A percentile compares a stretch with the other conserved stretches of the same genome.
Evolutionary conservation across 1,140 invertebrate species (phyloP).

Genomic region (Drosophila serrata): DNA sequence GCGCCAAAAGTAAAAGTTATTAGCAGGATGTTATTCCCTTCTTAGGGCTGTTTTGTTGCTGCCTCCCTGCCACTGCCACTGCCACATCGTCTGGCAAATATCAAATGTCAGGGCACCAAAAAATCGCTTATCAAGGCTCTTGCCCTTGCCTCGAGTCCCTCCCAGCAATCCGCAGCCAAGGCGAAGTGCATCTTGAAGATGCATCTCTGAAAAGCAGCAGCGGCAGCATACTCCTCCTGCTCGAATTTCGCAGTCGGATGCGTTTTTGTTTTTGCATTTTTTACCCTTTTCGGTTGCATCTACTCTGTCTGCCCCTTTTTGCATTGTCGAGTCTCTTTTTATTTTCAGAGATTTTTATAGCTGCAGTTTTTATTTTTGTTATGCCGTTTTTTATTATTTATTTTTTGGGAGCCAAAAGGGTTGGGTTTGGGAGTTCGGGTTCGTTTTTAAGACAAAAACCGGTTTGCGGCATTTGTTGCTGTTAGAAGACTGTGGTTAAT

Average conservation of each 20-base stretch:
- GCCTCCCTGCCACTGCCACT: background rate
- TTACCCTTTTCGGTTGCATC: slow-evolving; percentile 52
- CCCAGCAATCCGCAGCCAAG: slow-evolving; percentile 2
- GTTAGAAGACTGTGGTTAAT: slow-evolving; percentile 81
- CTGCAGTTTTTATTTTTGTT: slow-evolving; percentile 27
- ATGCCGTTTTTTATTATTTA: slow-evolving; percentile 5
- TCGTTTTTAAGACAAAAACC: slow-evolving; percentile 27
- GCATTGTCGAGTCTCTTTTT: slow-evolving; percentile 46
- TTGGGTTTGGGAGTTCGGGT: slow-evolving; percentile 67
- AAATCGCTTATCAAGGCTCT: slow-evolving; percentile 54
- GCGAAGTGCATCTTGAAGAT: slow-evolving; percentile 46
- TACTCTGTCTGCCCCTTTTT: slow-evolving; percentile 27
- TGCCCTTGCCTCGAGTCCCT: slow-evolving; percentile 16
- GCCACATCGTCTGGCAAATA: slow-evolving; percentile 41
- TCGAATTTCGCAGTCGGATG: slow-evolving; percentile 66
- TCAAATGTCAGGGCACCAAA: slow-evolving; percentile 71
- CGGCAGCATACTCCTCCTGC: slow-evolving; percentile 54
- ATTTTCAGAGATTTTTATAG: slow-evolving; percentile 30
- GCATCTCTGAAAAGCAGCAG: slow-evolving; percentile 54
- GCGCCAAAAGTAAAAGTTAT: slow-evolving; percentile 33
- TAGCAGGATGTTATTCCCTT: slow-evolving; percentile 55
- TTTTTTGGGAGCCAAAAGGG: slow-evolving; percentile 34
- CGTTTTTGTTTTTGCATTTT: slow-evolving; percentile 59
- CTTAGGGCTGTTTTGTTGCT: slow-evolving; percentile 7
- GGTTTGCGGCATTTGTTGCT: slow-evolving; percentile 63